Conservation (phyloP, 1,140 invertebrate species). For the Arion vulgaris region DNA sequence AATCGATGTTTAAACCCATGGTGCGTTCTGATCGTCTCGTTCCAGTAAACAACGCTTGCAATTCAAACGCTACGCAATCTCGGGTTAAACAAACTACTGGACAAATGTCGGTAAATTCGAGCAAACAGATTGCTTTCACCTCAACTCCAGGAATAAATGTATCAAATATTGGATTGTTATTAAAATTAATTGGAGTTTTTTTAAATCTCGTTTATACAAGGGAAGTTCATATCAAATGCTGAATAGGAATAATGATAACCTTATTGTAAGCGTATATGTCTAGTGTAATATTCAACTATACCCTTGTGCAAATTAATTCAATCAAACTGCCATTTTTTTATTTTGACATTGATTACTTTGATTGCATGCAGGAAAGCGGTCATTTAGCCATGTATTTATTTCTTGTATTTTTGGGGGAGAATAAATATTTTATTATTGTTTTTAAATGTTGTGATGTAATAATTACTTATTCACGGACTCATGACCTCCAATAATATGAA, state of each 20-base stretch:
- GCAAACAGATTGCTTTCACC: constrained; percentile 10
- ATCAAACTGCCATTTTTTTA: too few species aligned
- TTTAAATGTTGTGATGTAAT: too few species aligned
- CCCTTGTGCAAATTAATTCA: too few species aligned
- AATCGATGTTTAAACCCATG: constrained; percentile 2
- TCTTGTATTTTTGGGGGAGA: too few species aligned
- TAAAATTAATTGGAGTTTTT: constrained; percentile 7
- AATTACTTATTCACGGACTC: too few species aligned
- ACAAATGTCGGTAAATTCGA: neutral
- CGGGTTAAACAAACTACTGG: constrained; percentile 1
- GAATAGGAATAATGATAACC: neutral
- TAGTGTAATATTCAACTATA: too few species aligned
- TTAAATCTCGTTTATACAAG: constrained; percentile 9
- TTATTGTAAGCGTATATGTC: too few species aligned
- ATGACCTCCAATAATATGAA: too few species aligned
- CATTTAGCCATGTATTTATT: too few species aligned
- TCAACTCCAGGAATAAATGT: neutral
- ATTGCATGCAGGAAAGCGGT: too few species aligned
- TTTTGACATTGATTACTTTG: too few species aligned
- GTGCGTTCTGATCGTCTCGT: neutral
- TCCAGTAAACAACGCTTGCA: constrained; percentile 14
- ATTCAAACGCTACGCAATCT: constrained; percentile 13
- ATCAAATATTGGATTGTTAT: constrained; percentile 11
- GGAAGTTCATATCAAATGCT: neutral
- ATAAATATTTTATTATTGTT: too few species aligned